A percentile compares a stretch with the other conserved stretches of the same genome.
These are phyloP conservation scores for Orchesella flavescens DNA, from an alignment of 2,888 invertebrate genomes.

Conservation along the genomic window DNA sequence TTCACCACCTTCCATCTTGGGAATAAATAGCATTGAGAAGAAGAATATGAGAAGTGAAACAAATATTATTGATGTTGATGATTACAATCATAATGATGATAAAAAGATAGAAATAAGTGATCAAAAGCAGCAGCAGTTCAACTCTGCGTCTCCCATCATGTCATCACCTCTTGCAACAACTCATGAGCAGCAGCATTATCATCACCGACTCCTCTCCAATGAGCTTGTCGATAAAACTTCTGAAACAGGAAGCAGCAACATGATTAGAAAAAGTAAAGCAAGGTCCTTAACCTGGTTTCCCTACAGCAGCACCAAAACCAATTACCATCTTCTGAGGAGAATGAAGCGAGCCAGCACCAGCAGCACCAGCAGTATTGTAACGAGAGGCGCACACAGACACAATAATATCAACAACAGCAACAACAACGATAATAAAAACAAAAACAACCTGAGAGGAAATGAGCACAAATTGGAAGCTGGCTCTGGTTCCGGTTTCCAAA, in stretches of 20 bases:
- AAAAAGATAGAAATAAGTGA: neutral
- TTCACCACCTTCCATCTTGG: constrained; percentile 2
- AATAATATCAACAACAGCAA: constrained; percentile 30
- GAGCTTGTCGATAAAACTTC: neutral
- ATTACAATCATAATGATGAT: neutral
- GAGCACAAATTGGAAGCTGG: constrained; percentile 14
- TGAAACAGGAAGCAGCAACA: neutral
- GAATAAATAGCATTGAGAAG: neutral
- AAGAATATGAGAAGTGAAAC: neutral
- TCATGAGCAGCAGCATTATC: neutral
- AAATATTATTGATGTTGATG: neutral
- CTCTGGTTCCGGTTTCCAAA: neutral
- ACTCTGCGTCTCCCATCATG: neutral
- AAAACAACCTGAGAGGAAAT: constrained; percentile 4
- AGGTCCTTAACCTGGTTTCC: constrained; percentile 26
- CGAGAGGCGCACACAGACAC: constrained; percentile 45
- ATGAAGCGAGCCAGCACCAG: no score
- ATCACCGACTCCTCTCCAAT: constrained; percentile 17
- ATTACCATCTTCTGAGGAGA: constrained; percentile 12
- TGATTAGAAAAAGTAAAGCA: neutral
- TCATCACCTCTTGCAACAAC: neutral
- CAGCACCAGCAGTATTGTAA: constrained; percentile 28
- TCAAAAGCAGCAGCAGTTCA: constrained; percentile 18
- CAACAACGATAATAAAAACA: constrained; percentile 13
- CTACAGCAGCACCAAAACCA: constrained; percentile 1